Conservation (phyloP, 2,888 invertebrate species). For the Plemyria rubiginata region DNA sequence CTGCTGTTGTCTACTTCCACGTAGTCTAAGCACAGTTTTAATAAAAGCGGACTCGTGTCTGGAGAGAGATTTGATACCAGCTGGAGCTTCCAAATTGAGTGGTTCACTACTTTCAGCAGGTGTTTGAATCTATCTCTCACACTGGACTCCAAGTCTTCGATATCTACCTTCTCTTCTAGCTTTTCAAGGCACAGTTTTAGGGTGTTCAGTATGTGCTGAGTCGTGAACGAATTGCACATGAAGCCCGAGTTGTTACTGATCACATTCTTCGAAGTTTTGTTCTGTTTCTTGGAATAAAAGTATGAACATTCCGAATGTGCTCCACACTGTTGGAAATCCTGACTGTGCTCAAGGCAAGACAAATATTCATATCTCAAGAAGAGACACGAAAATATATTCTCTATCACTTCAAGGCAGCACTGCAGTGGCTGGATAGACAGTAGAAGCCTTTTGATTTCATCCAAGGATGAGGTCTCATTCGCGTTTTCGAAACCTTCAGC, state of each 20-base stretch:
- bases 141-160: slow-evolving; percentile 57
- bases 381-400: slow-evolving; percentile 89
- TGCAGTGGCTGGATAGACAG: slow-evolving; percentile 74
- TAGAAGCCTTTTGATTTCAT: slow-evolving; percentile 77
- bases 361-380: slow-evolving; percentile 88
- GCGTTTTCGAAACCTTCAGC: slow-evolving; percentile 62
- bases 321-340: slow-evolving; percentile 69
- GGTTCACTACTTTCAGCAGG: slow-evolving; percentile 82
- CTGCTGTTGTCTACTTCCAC: slow-evolving; percentile 78
- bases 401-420: slow-evolving; percentile 86
- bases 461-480: slow-evolving; percentile 72
- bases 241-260: slow-evolving; percentile 75
- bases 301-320: slow-evolving; percentile 80
- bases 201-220: slow-evolving; percentile 84
- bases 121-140: slow-evolving; percentile 60
- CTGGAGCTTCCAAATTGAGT: slow-evolving; percentile 90
- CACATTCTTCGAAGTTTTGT: slow-evolving; percentile 53
- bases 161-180: slow-evolving; percentile 64
- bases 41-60: slow-evolving; percentile 69
- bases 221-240: slow-evolving; percentile 85
- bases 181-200: slow-evolving; percentile 83
- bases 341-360: slow-evolving; percentile 79
- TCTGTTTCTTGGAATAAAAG: slow-evolving; percentile 76
- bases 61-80: slow-evolving; percentile 86
- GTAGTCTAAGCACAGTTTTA: slow-evolving; percentile 76